phyloP scores from a whole-genome alignment of 2,797 vertebrate genomes.

The Xiphophorus birchmanni region DNA sequence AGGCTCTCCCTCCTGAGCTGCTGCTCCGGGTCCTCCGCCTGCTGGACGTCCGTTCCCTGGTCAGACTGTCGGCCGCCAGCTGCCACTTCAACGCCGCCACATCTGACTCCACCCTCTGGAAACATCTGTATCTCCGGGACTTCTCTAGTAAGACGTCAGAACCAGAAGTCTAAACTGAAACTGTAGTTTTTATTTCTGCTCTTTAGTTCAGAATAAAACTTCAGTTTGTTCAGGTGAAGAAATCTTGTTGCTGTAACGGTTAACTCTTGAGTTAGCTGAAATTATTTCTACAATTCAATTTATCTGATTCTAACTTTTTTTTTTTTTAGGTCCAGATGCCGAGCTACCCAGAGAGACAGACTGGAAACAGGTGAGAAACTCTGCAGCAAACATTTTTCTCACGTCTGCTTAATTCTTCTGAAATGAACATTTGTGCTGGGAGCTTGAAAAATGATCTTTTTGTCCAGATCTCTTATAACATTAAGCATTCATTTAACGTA shows the following conservation, averaged over 20 bases:
- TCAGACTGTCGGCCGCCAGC: slow-evolving; percentile 85
- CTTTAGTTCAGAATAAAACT: background rate
- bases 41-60: slow-evolving; percentile 85
- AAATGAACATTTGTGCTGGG: background rate
- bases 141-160: slow-evolving; percentile 81
- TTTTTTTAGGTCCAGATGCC: slow-evolving; percentile 29
- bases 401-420: background rate
- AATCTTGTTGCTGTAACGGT: background rate
- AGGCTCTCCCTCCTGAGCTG: slow-evolving; percentile 90
- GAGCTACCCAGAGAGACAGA: slow-evolving; percentile 63
- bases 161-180: background rate
- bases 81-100: slow-evolving; percentile 79
- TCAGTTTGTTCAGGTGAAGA: background rate
- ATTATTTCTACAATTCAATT: background rate
- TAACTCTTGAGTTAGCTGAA: background rate
- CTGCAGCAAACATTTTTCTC: background rate
- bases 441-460: background rate
- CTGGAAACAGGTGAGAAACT: slow-evolving; percentile 77
- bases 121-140: slow-evolving; percentile 88
- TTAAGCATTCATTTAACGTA: background rate
- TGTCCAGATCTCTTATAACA: background rate
- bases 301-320: background rate
- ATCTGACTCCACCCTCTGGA: slow-evolving; percentile 89
- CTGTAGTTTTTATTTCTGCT: background rate
- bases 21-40: slow-evolving; percentile 89